phyloP scores from a whole-genome alignment of 2,797 vertebrate species.

The Petrocephalus sullivani region DNA sequence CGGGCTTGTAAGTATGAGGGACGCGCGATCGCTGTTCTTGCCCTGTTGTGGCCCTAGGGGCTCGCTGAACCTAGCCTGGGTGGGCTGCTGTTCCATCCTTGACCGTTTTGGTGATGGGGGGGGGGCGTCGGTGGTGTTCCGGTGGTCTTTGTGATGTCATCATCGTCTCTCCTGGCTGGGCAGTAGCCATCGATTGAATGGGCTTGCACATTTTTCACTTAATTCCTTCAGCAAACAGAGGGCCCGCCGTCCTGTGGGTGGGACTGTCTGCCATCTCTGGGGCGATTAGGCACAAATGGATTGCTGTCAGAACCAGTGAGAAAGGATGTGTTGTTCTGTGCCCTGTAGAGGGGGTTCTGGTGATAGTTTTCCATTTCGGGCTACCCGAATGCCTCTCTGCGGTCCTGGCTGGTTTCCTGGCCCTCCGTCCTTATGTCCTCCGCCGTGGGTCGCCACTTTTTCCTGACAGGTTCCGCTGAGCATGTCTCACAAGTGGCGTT shows the following conservation, averaged over 20 bases:
- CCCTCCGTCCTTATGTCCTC: neutral
- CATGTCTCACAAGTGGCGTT: neutral
- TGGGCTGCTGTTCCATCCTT: neutral
- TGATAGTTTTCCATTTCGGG: neutral
- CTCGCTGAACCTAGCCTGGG: neutral
- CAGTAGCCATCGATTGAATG: neutral
- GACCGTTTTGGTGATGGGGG: neutral
- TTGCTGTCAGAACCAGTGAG: neutral
- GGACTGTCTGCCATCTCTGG: neutral
- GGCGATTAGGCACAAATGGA: neutral
- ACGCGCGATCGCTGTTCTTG: neutral
- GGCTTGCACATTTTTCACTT: neutral
- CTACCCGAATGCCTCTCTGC: neutral
- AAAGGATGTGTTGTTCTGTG: neutral
- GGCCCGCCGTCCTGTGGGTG: neutral
- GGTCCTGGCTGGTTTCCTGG: neutral
- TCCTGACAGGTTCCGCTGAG: neutral
- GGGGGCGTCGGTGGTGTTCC: neutral
- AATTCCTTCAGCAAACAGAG: neutral
- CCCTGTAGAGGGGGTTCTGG: neutral
- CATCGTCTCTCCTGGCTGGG: neutral
- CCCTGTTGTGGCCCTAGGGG: constrained; percentile 31
- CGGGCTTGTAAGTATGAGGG: constrained; percentile 11
- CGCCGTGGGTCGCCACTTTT: neutral
- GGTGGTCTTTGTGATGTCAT: neutral